Evolutionary conservation across 2,888 invertebrate species (phyloP).

Genomic region (Macrophya annulata): DNA sequence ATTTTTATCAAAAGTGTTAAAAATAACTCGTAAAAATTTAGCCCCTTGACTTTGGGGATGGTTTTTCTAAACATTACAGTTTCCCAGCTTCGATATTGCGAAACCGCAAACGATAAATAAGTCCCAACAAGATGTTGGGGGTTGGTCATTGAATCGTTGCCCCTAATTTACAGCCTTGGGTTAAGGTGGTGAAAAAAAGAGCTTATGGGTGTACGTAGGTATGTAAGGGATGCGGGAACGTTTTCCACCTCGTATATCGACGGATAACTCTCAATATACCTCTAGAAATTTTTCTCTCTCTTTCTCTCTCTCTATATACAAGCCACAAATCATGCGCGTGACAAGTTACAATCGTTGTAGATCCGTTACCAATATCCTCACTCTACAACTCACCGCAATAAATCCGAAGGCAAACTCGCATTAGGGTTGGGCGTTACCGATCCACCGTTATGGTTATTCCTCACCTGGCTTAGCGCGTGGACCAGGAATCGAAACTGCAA

Average conservation of each 20-base stretch:
- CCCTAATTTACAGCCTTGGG: conserved; percentile 67
- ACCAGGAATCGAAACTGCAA: background rate
- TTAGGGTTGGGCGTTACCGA: conserved; percentile 63
- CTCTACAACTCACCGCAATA: conserved; percentile 64
- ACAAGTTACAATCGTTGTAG: conserved; percentile 42
- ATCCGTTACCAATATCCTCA: conserved; percentile 47
- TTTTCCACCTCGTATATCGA: conserved; percentile 35
- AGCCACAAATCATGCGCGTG: conserved; percentile 52
- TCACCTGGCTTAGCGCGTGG: conserved; percentile 39
- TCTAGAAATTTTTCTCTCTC: conserved; percentile 3
- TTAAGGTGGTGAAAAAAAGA: background rate
- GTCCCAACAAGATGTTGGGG: conserved; percentile 59
- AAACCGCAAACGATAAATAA: conserved; percentile 65
- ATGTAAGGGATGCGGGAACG: conserved; percentile 31
- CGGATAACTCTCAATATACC: conserved; percentile 43
- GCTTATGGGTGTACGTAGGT: conserved; percentile 1
- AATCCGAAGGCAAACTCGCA: conserved; percentile 67
- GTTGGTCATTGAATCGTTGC: conserved; percentile 67
- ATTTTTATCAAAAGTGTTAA: no score
- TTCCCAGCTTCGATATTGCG: conserved; percentile 3
- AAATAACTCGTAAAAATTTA: background rate
- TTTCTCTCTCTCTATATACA: background rate
- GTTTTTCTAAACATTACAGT: background rate
- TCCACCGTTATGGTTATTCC: conserved; percentile 52
- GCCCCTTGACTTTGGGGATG: background rate